These are phyloP conservation scores for Oreochromis aureus DNA, from an alignment of 2,113 vertebrate genomes.

Conservation along the genomic window DNA sequence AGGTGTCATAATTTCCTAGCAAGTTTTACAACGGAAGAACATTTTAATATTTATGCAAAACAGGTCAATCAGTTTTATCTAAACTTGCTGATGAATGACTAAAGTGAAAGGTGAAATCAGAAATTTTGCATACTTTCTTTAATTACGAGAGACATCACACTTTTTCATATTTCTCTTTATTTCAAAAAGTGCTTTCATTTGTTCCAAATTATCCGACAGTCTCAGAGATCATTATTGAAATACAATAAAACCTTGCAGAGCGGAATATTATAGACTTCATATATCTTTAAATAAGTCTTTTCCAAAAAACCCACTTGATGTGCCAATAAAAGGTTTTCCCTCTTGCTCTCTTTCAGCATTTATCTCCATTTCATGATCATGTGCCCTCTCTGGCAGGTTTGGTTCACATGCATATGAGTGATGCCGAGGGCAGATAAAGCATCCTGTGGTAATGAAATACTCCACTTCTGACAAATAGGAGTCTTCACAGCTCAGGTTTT, in stretches of 20 bases:
- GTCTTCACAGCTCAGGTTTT: conserved; percentile 11
- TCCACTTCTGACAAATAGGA: conserved; percentile 28
- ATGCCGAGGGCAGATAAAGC: conserved; percentile 15
- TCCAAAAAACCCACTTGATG: neutral
- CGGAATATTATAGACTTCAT: neutral
- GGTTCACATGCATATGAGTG: conserved; percentile 20
- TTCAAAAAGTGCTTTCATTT: neutral
- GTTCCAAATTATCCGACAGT: neutral
- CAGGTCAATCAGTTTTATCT: neutral
- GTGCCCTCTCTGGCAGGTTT: neutral
- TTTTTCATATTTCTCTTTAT: neutral
- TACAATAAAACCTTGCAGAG: neutral
- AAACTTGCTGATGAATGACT: neutral
- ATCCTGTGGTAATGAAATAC: conserved; percentile 45
- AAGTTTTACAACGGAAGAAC: neutral
- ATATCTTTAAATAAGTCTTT: neutral
- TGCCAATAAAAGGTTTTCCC: conserved; percentile 2
- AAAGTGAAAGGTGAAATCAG: neutral
- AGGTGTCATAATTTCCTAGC: neutral
- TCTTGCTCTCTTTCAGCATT: neutral
- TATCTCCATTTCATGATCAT: conserved; percentile 19
- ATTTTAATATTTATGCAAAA: neutral
- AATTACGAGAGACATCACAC: neutral
- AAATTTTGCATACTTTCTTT: neutral
- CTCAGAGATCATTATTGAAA: neutral